Conservation (phyloP, 2,888 invertebrate genomes). For the Thereva nobilitata region DNA sequence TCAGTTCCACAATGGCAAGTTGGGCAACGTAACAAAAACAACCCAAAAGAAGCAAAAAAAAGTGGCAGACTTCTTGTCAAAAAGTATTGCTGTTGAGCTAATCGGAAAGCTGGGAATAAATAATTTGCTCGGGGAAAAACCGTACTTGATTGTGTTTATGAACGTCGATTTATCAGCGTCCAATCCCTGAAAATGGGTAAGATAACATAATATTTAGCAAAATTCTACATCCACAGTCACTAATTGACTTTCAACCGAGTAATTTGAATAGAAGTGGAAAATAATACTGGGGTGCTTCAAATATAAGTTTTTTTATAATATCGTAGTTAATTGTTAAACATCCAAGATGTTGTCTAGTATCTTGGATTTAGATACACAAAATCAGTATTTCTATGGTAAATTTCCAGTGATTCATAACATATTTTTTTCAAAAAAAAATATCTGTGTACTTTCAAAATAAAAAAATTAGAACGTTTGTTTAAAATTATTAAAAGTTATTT, state of each 20-base stretch:
- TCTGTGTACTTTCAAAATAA: too few relatives aligned
- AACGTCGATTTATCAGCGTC: slow-evolving; percentile 14
- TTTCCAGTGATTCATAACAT: background rate
- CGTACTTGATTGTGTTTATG: slow-evolving; percentile 19
- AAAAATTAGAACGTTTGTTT: too few relatives aligned
- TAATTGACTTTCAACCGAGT: background rate
- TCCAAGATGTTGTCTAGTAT: slow-evolving; percentile 38
- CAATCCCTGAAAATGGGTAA: slow-evolving; percentile 34
- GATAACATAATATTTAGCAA: slow-evolving; percentile 7
- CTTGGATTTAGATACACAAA: slow-evolving; percentile 39
- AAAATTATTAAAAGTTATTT: too few relatives aligned
- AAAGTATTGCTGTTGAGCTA: too few relatives aligned
- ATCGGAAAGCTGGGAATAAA: too few relatives aligned
- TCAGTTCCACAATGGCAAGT: too few relatives aligned
- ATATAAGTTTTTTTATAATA: background rate
- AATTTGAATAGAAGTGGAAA: slow-evolving; percentile 4
- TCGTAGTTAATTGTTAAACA: background rate
- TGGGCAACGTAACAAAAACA: too few relatives aligned
- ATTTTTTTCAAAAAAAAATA: too few relatives aligned
- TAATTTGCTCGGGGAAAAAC: slow-evolving; percentile 20
- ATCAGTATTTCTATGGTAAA: slow-evolving; percentile 39
- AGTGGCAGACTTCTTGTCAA: too few relatives aligned
- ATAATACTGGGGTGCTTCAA: too few relatives aligned
- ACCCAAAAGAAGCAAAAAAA: too few relatives aligned
- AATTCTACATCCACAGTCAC: slow-evolving; percentile 11